Evolutionary conservation across 2,888 invertebrate species (phyloP), one percentile per base, ranked within the genome.

Genomic region (Ormia ochracea): DNA sequence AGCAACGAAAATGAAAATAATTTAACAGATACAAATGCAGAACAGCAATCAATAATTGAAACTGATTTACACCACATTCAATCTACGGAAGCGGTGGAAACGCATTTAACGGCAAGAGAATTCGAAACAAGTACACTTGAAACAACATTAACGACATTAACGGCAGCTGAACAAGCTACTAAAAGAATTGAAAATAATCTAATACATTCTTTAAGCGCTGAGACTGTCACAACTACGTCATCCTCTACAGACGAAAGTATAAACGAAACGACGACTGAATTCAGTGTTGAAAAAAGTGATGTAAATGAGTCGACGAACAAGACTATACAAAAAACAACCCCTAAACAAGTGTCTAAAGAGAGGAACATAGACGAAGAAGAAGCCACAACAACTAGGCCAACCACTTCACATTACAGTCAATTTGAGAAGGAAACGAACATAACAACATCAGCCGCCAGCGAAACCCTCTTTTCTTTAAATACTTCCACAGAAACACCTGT

Each of bases 1-100:
- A 84, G 85, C 83, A 78, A 72, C 56, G 65, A 81, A 75, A 85
- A 86, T 84, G 59, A 68, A 76, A 61, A 26, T 26, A 68, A 75
- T 61, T 68, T 68, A 54, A 54, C 19, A 36, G n/a, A n/a, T n/a
- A 58, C 36, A 21, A 58, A 36, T 10, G 84, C 59, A 61, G 14
- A 69, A 36, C 43, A 68, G 56, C 59, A 79, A 68, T 78, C 76
- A 72, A 80, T 73, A 80, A 63, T 45, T 23, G 33, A 59, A 70
- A 61, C 28, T 19, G 56, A 59, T 14, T 59, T 66, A 81, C 38
- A 82, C 68, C 50, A 75, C 73, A 63, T 78, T 81, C 56, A 77
- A 52, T 69, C 52, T 65, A 38, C 63, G 59, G 56, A 70, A 78
- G 74, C 82, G 80, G 66, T 52, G 70, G 54, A 73, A 81, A 74